Conservation (phyloP, 2,113 vertebrate genomes). For the Orthonyx spaldingii region DNA sequence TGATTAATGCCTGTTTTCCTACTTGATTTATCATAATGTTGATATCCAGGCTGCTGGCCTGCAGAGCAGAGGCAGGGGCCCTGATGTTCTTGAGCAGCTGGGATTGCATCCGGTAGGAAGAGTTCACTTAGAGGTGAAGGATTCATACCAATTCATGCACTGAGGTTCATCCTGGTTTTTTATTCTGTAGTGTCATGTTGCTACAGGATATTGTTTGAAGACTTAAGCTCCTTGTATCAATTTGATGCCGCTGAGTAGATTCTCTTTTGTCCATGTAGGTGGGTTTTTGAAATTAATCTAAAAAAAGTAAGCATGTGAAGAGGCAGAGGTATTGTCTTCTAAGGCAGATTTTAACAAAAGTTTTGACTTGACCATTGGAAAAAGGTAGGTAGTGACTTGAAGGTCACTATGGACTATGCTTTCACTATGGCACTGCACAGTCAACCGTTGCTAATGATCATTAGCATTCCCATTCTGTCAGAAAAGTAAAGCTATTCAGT, state of each 20-base stretch:
- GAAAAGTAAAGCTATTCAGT: not conserved
- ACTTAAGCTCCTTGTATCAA: not conserved
- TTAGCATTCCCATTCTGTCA: not conserved
- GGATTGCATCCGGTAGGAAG: conserved; percentile 29
- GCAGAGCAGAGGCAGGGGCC: conserved; percentile 1
- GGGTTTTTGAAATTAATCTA: not conserved
- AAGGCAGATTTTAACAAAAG: not conserved
- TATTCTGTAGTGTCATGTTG: not conserved
- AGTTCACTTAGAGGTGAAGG: conserved; percentile 52
- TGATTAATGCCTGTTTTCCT: conserved; percentile 37
- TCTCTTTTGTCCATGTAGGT: not conserved
- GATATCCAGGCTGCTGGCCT: conserved; percentile 40
- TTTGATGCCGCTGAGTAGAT: not conserved
- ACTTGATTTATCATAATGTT: conserved; percentile 38
- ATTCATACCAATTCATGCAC: not conserved
- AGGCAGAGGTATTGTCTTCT: not conserved
- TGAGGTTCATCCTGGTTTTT: not conserved
- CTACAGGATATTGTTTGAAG: not conserved
- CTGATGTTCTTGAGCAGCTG: conserved; percentile 16
- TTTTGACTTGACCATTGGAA: not conserved
- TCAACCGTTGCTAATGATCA: not conserved
- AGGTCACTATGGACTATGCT: not conserved
- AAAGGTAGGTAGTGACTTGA: not conserved
- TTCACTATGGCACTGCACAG: not conserved
- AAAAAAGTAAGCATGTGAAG: not conserved